Evolutionary conservation across 2,797 vertebrate genomes (phyloP).

Genomic region (Mormyrops boulengeri): DNA sequence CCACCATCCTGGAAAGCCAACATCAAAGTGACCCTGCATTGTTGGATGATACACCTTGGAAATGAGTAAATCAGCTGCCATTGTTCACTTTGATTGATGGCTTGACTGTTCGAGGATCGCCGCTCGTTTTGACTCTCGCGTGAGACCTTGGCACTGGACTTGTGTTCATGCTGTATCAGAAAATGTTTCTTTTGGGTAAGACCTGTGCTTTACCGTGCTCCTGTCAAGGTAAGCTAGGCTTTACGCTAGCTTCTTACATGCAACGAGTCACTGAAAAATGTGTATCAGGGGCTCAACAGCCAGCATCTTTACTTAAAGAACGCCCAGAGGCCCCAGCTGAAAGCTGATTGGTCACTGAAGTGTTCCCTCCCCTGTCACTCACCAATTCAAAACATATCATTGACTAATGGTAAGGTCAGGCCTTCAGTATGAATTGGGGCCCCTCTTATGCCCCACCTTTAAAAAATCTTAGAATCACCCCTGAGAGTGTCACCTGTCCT

Average conservation of each 20-base stretch:
- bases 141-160: too few species aligned
- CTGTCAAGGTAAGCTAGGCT: not conserved
- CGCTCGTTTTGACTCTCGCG: not conserved
- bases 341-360: not conserved
- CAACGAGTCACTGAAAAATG: not conserved
- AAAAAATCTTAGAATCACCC: not conserved
- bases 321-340: not conserved
- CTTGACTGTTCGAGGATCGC: not conserved
- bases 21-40: not conserved
- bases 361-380: not conserved
- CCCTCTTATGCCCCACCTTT: not conserved
- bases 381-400: not conserved
- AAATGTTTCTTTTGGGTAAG: not conserved
- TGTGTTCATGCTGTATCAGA: too few species aligned
- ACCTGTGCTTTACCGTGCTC: not conserved
- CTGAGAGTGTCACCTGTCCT: not conserved
- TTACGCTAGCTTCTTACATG: not conserved
- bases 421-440: not conserved
- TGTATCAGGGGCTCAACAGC: not conserved
- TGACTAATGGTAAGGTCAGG: not conserved
- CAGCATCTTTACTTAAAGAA: not conserved
- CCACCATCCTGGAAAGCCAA: not conserved
- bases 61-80: not conserved
- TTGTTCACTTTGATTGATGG: not conserved
- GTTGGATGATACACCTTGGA: not conserved